Evolutionary conservation across 2,888 invertebrate species (phyloP).

Genomic region (Leptinotarsa haldemani): DNA sequence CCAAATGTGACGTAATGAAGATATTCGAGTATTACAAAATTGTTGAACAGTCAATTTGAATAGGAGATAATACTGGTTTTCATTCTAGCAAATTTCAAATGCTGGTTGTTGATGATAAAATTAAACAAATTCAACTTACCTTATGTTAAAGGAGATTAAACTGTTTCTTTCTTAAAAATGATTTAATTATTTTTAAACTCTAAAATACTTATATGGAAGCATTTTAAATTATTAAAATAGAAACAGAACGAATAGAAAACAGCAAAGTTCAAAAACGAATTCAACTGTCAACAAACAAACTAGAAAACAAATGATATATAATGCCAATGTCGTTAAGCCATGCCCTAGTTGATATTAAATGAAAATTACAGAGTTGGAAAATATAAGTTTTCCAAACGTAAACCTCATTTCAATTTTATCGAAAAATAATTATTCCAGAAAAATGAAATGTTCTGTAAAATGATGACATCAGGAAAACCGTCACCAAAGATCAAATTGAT

Average conservation of each 20-base stretch:
- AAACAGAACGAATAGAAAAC: conserved; percentile 55
- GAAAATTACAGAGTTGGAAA: too few species aligned
- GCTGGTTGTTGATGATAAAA: conserved; percentile 30
- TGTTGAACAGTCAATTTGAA: not conserved
- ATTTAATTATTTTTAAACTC: conserved; percentile 38
- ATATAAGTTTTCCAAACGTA: too few species aligned
- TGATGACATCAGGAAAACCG: too few species aligned
- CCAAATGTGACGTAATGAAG: conserved; percentile 53
- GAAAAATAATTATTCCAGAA: too few species aligned
- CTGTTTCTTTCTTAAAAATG: conserved; percentile 48
- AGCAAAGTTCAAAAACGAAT: conserved; percentile 56
- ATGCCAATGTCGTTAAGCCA: too few species aligned
- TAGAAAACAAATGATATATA: conserved; percentile 8
- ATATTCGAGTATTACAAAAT: conserved; percentile 24
- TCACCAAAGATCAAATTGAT: too few species aligned
- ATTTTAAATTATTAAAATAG: conserved; percentile 52
- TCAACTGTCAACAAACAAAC: conserved; percentile 53
- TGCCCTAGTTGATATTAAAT: too few species aligned
- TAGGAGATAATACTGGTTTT: not conserved
- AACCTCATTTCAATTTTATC: too few species aligned
- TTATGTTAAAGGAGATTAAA: conserved; percentile 44
- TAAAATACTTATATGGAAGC: conserved; percentile 50
- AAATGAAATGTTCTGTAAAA: too few species aligned
- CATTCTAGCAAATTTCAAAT: conserved; percentile 33
- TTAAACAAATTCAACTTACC: conserved; percentile 35